Evolutionary conservation across 1,140 invertebrate genomes (phyloP).

Genomic region (Dufourea novaeangliae): DNA sequence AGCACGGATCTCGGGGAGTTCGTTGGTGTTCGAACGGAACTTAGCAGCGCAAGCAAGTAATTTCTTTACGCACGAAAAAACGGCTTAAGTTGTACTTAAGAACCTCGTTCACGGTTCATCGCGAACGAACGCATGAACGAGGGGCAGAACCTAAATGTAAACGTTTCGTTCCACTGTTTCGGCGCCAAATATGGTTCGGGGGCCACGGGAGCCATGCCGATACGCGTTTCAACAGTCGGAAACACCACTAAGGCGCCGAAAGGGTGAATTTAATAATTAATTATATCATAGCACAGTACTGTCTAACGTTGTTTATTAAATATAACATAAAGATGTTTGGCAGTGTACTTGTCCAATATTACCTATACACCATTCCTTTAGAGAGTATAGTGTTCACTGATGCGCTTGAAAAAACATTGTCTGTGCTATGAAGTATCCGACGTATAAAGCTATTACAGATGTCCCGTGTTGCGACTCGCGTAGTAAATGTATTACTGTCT

Average conservation of each 20-base stretch:
- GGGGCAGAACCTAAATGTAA: slow-evolving; percentile 5
- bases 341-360: slow-evolving; percentile 70
- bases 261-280: slow-evolving; percentile 38
- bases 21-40: slow-evolving; percentile 26
- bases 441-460: slow-evolving; percentile 14
- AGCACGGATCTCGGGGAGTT: slow-evolving; percentile 6
- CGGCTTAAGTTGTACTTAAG: slow-evolving; percentile 17
- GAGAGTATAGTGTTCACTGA: slow-evolving; percentile 17
- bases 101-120: not conserved
- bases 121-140: slow-evolving; percentile 20
- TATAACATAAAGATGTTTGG: slow-evolving; percentile 73
- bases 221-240: not conserved
- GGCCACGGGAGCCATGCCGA: no score
- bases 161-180: slow-evolving; percentile 17
- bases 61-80: slow-evolving; percentile 32
- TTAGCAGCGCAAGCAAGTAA: slow-evolving; percentile 7
- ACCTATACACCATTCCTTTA: slow-evolving; percentile 52
- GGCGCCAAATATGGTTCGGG: not conserved
- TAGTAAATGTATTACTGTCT: slow-evolving; percentile 1
- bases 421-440: slow-evolving; percentile 9
- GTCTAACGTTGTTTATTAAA: slow-evolving; percentile 57
- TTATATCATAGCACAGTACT: slow-evolving; percentile 52
- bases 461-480: not conserved
- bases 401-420: not conserved
- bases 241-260: not conserved